Base-by-base conservation (phyloP, 2,888 invertebrate species). In the Reticulitermes lucifugus region DNA sequence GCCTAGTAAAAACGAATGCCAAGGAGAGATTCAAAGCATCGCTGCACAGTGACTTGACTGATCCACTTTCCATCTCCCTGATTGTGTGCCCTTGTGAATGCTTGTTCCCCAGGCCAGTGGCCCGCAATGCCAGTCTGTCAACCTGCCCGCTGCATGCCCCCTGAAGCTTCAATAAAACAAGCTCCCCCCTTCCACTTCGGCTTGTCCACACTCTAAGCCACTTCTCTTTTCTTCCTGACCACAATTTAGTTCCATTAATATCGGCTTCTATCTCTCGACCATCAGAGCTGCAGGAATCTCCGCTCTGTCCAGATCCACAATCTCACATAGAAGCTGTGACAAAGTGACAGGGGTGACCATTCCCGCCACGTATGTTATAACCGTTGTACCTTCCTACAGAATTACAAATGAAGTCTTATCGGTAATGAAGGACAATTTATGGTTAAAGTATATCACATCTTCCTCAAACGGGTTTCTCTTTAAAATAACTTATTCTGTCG, bases 171-270 rank as follows among this genome's bases (percentile, higher is more conserved):
- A 73, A 73, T 73, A 73, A 73, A 73, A 35, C 73, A 41, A 41
- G 73, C 73, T 6, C 29, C 25, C 65, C 65, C n/a, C 65, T 25
- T 25, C 25, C n/a, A n/a, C 25, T 65, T 65, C 65, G 65, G 65
- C 65, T 65, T 65, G 65, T 65, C 65, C 65, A 65, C 65, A 65
- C 65, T 65, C 65, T 12, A 65, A 79, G 35, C 55, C 46, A 79
- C 79, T 79, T 79, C 51, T 46, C 79, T 79, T 77, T 79, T 80
- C 80, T 59, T 80, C 60, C 80, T 80, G 80, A 80, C 80, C 80
- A 80, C 80, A 80, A 80, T 80, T 80, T 79, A 79, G 79, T 79
- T 79, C 79, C 79, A 79, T 79, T 79, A 79, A 79, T 79, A 79
- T 79, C 79, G 79, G 35, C 79, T 79, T n/a, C 55, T 79, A 79